Evolutionary conservation across 2,797 vertebrate species (phyloP), one percentile per base, ranked within the genome.

Genomic region (Aeoliscus strigatus): DNA sequence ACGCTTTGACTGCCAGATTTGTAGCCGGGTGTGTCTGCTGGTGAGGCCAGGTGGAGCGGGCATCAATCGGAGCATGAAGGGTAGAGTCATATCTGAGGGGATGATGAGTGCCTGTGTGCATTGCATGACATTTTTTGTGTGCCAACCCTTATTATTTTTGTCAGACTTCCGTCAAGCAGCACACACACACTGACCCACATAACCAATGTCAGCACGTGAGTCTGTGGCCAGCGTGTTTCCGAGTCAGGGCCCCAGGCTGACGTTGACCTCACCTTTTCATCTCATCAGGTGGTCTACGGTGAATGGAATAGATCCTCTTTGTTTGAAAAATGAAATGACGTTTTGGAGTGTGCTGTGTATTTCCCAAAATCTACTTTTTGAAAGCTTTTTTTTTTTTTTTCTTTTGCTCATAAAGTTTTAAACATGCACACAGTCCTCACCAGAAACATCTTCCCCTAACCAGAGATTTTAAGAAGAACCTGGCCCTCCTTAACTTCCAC

Each of bases 41-140:
- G 31, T 33, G 50, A 60, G 51, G 64, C 51, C 75, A 79, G 61
- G 63, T 70, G 73, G 75, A 74, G 62, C 59, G 47, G 63, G 64
- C 71, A 48, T 71, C 76, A 59, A 61, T 66, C 57, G 39, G 66
- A 80, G 79, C 84, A 39, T 81, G 75, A 84, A 86, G 79, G 78
- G 72, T 77, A 69, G 69, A 61, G 57, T 39, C 21, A 60, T 57
- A 60, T 69, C 73, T 64, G 35, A 31, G 37, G 40, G 18, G 46
- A 45, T 15, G 57, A 45, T 52, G 50, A 39, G 34, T 39, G 51
- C 39, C 30, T 35, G 16, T 5, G n/a, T 31, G 26, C 39, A 18
- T 52, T 15, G 2, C 48, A 13, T 40, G 28, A 6, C 34, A 36
- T 8, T 3, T 4, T 17, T n/a, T 35, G 10, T 37, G 16, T 48